Base-by-base conservation (phyloP, 1,140 invertebrate genomes). In the Triops longicaudatus region DNA sequence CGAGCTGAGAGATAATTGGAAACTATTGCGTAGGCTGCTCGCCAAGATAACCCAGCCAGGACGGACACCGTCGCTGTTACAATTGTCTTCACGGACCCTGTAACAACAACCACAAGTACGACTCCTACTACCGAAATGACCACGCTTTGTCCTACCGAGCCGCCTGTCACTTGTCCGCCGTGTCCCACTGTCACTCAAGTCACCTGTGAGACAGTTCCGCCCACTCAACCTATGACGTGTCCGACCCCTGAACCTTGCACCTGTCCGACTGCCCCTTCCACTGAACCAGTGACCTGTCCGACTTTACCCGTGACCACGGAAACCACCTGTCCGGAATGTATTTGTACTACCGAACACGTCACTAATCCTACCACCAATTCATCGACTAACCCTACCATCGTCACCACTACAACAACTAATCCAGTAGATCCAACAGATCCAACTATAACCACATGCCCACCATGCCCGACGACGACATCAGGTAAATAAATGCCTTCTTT, bases 21-120 rank as follows among this genome's bases (percentile, higher is more conserved):
- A 74, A 28, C 26, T 10, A 42, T 74, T 7, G 73, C 28, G 10
- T 31, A 50, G 26, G 74, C 74, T 63, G 43, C 42, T 12, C 26
- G 41, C 4, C 41, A 6, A 27, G 42, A 28, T 50, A 44, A 75
- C 74, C n/a, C 43, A 27, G 73, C 26, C 37, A 27, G 43, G 2
- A 17, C 27, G 10, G 26, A 75, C 28, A 31, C 27, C 10, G 28
- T 50, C 43, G 31, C 17, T 1, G 42, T 17, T 7, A 50, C 26
- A 17, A 17, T 75, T 27, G 9, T 63, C 28, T 26, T 44, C 73
- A 26, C 73, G 27, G 31, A 73, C 26, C 17, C 41, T 17, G 50
- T 63, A 63, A 63, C 50, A 22, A 63, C 50, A 17, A 75, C 42
- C 42, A 75, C 74, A 28, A 75, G 42, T 42, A 75, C 41, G 17